phyloP scores from a whole-genome alignment of 2,888 invertebrate genomes.

The Volucella inanis region DNA sequence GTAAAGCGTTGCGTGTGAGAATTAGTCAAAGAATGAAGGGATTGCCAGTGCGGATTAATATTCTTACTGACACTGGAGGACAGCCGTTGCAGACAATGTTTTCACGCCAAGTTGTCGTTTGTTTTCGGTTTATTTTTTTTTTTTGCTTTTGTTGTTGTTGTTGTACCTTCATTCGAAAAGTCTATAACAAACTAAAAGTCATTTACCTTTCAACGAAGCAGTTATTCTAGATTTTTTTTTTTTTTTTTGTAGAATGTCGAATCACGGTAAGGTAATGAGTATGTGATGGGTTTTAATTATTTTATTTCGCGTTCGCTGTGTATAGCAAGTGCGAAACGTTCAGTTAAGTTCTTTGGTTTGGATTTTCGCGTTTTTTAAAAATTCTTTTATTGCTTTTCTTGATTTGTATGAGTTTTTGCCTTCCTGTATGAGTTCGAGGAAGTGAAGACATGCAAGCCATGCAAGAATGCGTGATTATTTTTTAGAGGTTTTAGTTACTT shows the following conservation, averaged over 20 bases:
- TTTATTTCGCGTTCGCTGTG: constrained; percentile 43
- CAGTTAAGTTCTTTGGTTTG: constrained; percentile 39
- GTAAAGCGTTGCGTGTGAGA: constrained; percentile 41
- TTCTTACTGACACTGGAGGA: constrained; percentile 51
- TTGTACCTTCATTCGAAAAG: constrained; percentile 1
- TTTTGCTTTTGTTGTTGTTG: neutral
- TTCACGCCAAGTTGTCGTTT: constrained; percentile 36
- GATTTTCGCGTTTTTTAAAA: neutral
- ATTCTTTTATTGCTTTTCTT: constrained; percentile 16
- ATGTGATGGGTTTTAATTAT: constrained; percentile 69
- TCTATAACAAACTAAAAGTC: constrained; percentile 51
- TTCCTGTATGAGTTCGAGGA: constrained; percentile 67
- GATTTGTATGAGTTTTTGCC: constrained; percentile 24
- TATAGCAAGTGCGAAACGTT: constrained; percentile 46
- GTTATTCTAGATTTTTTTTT: constrained; percentile 6
- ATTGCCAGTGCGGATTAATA: constrained; percentile 46
- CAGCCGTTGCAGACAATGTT: neutral
- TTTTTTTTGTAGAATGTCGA: constrained; percentile 31
- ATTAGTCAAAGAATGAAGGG: neutral
- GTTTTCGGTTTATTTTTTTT: constrained; percentile 13
- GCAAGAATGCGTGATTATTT: constrained; percentile 47
- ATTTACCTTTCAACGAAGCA: constrained; percentile 61
- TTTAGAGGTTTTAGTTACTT: neutral
- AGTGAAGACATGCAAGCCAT: constrained; percentile 47
- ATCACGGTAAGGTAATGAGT: constrained; percentile 41